Percentiles rank a stretch among this genome's conserved stretches.
Evolutionary conservation across 2,888 invertebrate genomes (phyloP).

Genomic region (Pristionchus maxplancki): DNA sequence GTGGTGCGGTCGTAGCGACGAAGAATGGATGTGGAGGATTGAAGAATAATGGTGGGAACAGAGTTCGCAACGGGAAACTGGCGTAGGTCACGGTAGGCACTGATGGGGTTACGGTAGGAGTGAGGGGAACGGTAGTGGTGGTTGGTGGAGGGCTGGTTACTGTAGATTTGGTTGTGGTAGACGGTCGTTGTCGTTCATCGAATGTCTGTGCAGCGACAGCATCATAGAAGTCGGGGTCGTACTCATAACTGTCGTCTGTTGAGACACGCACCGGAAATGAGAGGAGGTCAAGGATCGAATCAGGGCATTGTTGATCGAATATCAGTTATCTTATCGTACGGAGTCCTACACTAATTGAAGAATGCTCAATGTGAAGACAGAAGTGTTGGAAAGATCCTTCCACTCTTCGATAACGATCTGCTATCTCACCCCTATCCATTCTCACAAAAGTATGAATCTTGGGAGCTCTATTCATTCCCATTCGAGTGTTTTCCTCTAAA

Average conservation of each 20-base stretch:
- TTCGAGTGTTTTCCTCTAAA: neutral
- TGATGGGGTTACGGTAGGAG: neutral
- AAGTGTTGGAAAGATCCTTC: too few relatives aligned
- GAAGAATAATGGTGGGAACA: neutral
- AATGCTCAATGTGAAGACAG: too few relatives aligned
- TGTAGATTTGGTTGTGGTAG: neutral
- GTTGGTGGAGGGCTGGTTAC: slow-evolving; percentile 4
- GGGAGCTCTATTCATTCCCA: neutral
- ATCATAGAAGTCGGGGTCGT: slow-evolving; percentile 47
- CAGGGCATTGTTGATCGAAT: too few relatives aligned
- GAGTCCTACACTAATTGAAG: too few relatives aligned
- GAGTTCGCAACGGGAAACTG: neutral
- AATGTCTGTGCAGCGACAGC: slow-evolving; percentile 23
- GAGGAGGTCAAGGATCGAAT: neutral
- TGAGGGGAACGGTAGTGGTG: neutral
- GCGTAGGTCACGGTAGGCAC: neutral
- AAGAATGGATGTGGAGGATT: neutral
- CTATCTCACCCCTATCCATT: too few relatives aligned
- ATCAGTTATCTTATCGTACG: too few relatives aligned
- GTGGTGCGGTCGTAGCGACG: neutral
- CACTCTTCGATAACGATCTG: too few relatives aligned
- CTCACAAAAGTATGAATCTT: too few relatives aligned
- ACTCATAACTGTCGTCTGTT: slow-evolving; percentile 16
- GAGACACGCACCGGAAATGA: slow-evolving; percentile 7
- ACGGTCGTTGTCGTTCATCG: neutral